Evolutionary conservation across 2,797 vertebrate species (phyloP).

Genomic region (Danio aesculapii): DNA sequence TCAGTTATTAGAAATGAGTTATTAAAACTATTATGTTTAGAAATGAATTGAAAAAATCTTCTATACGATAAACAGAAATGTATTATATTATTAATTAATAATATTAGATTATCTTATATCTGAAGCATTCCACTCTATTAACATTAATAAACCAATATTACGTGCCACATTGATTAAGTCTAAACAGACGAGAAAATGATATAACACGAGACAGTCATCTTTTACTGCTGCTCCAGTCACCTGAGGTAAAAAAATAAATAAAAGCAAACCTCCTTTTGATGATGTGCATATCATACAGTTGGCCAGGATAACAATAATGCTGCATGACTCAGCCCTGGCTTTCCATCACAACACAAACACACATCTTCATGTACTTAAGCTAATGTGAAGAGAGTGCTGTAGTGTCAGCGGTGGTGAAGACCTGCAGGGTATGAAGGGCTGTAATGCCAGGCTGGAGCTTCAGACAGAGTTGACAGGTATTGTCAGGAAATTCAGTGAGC

Average conservation of each 20-base stretch:
- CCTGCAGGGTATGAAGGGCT: not conserved
- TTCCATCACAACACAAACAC: constrained; percentile 32
- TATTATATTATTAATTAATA: too few relatives aligned
- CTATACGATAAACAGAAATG: too few relatives aligned
- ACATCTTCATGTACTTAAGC: constrained; percentile 7
- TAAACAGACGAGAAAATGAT: not conserved
- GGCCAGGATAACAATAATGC: constrained; percentile 7
- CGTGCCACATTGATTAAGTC: too few relatives aligned
- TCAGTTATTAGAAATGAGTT: too few relatives aligned
- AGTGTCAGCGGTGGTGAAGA: constrained; percentile 10
- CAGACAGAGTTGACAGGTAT: constrained; percentile 64
- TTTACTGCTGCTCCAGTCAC: not conserved
- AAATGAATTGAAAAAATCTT: too few relatives aligned
- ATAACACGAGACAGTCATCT: not conserved
- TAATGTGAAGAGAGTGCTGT: constrained; percentile 30
- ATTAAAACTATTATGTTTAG: too few relatives aligned
- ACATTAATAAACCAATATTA: too few relatives aligned
- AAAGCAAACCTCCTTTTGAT: not conserved
- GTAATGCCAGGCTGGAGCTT: constrained; percentile 24
- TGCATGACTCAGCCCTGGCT: constrained; percentile 2
- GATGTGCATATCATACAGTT: not conserved
- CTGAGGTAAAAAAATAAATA: not conserved
- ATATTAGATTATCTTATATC: too few relatives aligned
- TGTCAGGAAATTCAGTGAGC: constrained; percentile 71
- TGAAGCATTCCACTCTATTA: too few relatives aligned